Evolutionary conservation across 2,888 invertebrate species (phyloP).

Genomic region (Malachius bipustulatus): DNA sequence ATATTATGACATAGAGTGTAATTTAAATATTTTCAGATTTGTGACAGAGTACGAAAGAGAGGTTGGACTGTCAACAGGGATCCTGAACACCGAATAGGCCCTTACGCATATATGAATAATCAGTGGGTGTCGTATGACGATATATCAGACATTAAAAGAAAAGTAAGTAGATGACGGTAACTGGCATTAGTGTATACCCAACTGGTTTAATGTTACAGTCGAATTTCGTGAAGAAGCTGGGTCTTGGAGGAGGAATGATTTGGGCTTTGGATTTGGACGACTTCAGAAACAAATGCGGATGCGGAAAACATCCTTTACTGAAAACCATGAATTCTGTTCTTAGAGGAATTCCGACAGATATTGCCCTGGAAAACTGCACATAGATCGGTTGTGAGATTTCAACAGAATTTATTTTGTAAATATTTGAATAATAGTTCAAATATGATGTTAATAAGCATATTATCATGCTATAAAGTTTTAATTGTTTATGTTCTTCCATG

Average conservation of each 20-base stretch:
- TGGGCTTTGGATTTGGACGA: slow-evolving; percentile 74
- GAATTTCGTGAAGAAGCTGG: slow-evolving; percentile 44
- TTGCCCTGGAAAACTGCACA: slow-evolving; percentile 25
- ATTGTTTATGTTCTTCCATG: no score
- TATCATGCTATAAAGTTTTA: no score
- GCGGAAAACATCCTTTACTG: slow-evolving; percentile 55
- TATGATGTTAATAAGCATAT: no score
- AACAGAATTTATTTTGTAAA: no score
- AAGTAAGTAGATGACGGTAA: slow-evolving; percentile 34
- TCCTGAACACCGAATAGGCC: slow-evolving; percentile 51
- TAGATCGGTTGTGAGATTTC: no score
- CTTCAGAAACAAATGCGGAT: slow-evolving; percentile 55
- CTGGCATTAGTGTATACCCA: no score
- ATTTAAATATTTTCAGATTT: slow-evolving; percentile 52
- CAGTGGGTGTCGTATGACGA: slow-evolving; percentile 77
- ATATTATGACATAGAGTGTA: no score
- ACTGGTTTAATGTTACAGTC: slow-evolving; percentile 33
- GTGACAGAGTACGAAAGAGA: slow-evolving; percentile 45
- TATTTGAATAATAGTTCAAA: no score
- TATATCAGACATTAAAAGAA: slow-evolving; percentile 48
- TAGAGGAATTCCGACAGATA: slow-evolving; percentile 31
- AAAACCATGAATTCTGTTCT: slow-evolving; percentile 50
- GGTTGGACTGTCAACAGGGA: slow-evolving; percentile 52
- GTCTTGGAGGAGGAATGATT: slow-evolving; percentile 60
- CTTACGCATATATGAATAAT: slow-evolving; percentile 55